Evolutionary conservation across 2,888 invertebrate species (phyloP), one percentile per base, ranked within the genome.

Genomic region (Megamerina dolium): DNA sequence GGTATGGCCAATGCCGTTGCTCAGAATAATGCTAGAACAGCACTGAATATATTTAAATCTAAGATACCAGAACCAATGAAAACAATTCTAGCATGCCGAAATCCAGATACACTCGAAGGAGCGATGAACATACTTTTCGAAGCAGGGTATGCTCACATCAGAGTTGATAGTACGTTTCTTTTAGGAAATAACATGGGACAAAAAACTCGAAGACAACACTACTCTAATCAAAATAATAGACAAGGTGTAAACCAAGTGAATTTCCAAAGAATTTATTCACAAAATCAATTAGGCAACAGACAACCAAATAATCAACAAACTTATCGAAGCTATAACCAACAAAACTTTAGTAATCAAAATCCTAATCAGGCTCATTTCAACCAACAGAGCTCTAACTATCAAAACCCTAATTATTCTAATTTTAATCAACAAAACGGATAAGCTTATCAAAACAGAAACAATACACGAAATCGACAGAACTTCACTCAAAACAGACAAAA

Each of bases 341-440:
- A 63, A 35, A 50, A 58, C 3, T 57, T 56, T 19, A 34, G 10
- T 4, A 31, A 37, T 41, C 27, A 16, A n/a, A 44, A 35, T 17
- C 1, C 34, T 14, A 37, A 35, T 5, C 39, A 45, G 10, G 21
- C 34, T 13, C 30, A 37, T 38, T 31, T 26, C 18, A 30, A 14
- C 14, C 21, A 43, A 27, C 29, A 46, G 20, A 39, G 39, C 14
- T 33, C 35, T 14, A 23, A 31, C 20, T 26, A 23, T 42, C 26
- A 20, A 12, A 39, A n/a, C 17, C 39, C 32, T 19, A 14, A 23
- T 35, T 37, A 27, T 20, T 16, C 35, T 20, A 32, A 30, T 16
- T 36, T 9, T 9, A 27, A 31, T 36, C 23, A 31, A 10, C n/a
- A 33, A 13, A 18, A 33, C 12, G 14, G n/a, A 12, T n/a, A n/a